A percentile compares a stretch with the other conserved stretches of the same genome.
Evolutionary conservation across 2,888 invertebrate species (phyloP).

Genomic region (Hedychridium roseum): DNA sequence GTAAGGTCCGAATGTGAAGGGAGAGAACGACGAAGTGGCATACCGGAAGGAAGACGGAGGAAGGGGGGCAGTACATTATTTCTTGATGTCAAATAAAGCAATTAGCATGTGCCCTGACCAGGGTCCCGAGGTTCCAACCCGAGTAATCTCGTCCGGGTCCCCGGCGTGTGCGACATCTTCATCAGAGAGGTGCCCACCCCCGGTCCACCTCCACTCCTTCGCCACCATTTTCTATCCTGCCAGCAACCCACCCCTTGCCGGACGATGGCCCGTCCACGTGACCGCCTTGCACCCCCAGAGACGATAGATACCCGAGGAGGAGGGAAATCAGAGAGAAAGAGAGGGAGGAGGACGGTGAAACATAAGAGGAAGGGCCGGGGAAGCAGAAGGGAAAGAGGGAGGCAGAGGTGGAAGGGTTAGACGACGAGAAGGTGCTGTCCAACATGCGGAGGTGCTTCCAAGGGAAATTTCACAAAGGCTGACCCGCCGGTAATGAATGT

Average conservation of each 20-base stretch:
- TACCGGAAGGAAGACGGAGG: too few relatives aligned
- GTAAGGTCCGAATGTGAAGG: too few relatives aligned
- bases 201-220: conserved; percentile 19
- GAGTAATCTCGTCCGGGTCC: conserved; percentile 60
- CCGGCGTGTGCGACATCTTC: conserved; percentile 64
- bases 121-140: conserved; percentile 53
- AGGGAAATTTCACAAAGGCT: conserved; percentile 62
- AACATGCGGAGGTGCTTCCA: conserved; percentile 41
- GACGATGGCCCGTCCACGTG: conserved; percentile 44
- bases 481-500: conserved; percentile 62
- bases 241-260: conserved; percentile 23
- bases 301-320: conserved; percentile 25
- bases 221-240: conserved; percentile 33
- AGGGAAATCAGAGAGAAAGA: conserved; percentile 6
- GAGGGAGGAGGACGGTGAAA: not conserved
- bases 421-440: conserved; percentile 26
- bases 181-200: conserved; percentile 52
- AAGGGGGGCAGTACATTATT: conserved; percentile 60
- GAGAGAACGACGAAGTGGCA: too few relatives aligned
- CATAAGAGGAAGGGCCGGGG: not conserved
- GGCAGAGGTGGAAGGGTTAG: conserved; percentile 6
- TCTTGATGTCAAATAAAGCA: conserved; percentile 65
- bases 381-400: conserved; percentile 5
- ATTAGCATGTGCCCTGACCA: conserved; percentile 63
- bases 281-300: conserved; percentile 44